Evolutionary conservation across 2,113 vertebrate species (phyloP), one percentile per base, ranked within the genome.

Genomic region (Sciurus niger): DNA sequence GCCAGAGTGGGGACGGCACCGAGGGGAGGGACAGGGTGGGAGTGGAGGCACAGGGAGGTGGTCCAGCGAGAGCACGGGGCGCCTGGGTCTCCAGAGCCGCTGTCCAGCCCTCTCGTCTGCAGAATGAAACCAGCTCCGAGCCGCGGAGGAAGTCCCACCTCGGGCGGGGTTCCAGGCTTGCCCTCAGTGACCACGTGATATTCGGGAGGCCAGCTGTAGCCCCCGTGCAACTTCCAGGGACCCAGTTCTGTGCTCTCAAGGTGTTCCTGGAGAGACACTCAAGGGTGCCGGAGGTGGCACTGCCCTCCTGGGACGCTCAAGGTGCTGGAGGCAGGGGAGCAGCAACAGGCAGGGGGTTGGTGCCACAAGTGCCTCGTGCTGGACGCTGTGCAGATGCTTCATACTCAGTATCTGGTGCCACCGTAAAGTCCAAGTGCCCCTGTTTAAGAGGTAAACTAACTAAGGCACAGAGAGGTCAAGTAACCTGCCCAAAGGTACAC

Each of bases 141-240:
- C 95, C 96, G 96, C 24, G 6, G 67, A 98, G 97, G 88, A 88
- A 92, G 96, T 90, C 84, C 95, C 95, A 94, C 63, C 83, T 72
- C 74, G 96, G 98, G 98, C 97, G 93, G 77, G 90, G 74, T 37
- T 98, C 98, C 98, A 98, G 96, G 80, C 65, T n/a, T 97, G 95
- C 92, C 93, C 98, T 96, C 98, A 97, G 97, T 98, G 97, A 99
- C 98, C 96, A 96, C 98, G 96, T 97, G 98, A 92, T 95, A 98
- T 95, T 90, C 98, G 94, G 92, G 97, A 98, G 97, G 97, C 85
- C 83, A 96, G 97, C 72, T 93, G 96, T 95, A 96, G 96, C 86
- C 89, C n/a, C 67, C 8, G 0, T 40, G 30, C 58, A 3, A 5
- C 43, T 72, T 34, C n/a, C 48, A 24, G 51, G 85, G 51, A 43